Conservation (phyloP, 2,888 invertebrate genomes). For the Synanthedon formicaeformis region DNA sequence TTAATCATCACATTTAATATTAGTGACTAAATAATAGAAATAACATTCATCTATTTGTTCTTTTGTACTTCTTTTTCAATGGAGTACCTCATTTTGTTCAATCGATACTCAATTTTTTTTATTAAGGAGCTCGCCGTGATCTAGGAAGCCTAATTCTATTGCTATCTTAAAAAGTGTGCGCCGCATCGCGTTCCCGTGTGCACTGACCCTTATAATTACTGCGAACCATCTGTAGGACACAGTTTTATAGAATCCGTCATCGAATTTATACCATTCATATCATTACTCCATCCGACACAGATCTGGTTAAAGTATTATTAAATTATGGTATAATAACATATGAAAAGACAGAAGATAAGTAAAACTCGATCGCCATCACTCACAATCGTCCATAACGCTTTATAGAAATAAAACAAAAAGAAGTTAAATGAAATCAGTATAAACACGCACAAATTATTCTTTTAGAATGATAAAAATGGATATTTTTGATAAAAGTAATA, state of each 20-base stretch:
- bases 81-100: too few relatives aligned
- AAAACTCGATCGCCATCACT: background rate
- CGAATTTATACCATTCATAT: conserved; percentile 37
- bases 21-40: too few relatives aligned
- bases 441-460: conserved; percentile 50
- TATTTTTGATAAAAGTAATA: conserved; percentile 40
- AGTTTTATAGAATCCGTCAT: conserved; percentile 14
- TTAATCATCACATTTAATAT: too few relatives aligned
- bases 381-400: conserved; percentile 36
- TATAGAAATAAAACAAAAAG: conserved; percentile 19
- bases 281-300: conserved; percentile 48
- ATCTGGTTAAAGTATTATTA: background rate
- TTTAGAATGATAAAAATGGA: conserved; percentile 10
- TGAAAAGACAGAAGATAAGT: background rate
- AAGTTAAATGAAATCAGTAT: conserved; percentile 10
- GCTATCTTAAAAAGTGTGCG: too few relatives aligned
- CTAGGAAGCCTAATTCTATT: too few relatives aligned
- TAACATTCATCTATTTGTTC: too few relatives aligned
- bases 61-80: too few relatives aligned
- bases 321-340: background rate
- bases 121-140: too few relatives aligned
- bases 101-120: too few relatives aligned
- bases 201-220: too few relatives aligned
- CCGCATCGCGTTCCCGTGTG: too few relatives aligned
- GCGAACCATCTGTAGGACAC: too few relatives aligned